Base-by-base conservation (phyloP, 2,888 invertebrate genomes). In the Lasioglossum oenotherae region DNA sequence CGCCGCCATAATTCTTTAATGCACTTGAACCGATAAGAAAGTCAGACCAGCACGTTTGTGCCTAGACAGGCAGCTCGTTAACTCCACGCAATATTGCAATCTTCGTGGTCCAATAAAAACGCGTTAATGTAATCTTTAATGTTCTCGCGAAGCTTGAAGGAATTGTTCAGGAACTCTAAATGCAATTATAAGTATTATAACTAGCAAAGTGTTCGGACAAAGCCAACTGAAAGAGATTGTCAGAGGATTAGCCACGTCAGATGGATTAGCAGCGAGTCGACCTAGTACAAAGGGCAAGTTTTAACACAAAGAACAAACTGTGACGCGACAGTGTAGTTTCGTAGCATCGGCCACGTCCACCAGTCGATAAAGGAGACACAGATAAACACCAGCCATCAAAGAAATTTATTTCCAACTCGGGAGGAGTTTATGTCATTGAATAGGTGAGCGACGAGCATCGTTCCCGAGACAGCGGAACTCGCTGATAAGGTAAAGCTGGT, bases 381-480 rank as follows among this genome's bases (percentile, higher is more conserved):
- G 84, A 82, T 82, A 60, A 74, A 88, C 69, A 72, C 64, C 60
- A 53, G 2, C 46, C 46, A 78, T 82, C 77, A 73, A 35, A 64
- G 46, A 82, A 85, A 89, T 82, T 90, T 89, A 89, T 86, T 88
- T 79, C 77, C 67, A 81, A 87, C 85, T 85, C 80, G 64, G 60
- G n/a, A 38, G 82, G 83, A 84, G 77, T 85, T 88, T 86, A 90
- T 88, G 86, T 81, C 83, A 90, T 84, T 69, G 83, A 85, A 86
- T 84, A 81, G 85, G 46, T 73, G 60, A 53, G 60, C 53, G 85
- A 53, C 73, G 49, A 49, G 60, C 53, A 75, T 67, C 72, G 76
- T 74, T 57, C 53, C 53, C 38, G 27, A 72, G 78, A 64, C 72
- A 57, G 44, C 60, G 31, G 67, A 64, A 27, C 46, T 67, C n/a